A percentile compares a stretch with the other conserved stretches of the same genome.
Evolutionary conservation across 1,140 invertebrate genomes (phyloP).

Genomic region (Drosophila serrata): DNA sequence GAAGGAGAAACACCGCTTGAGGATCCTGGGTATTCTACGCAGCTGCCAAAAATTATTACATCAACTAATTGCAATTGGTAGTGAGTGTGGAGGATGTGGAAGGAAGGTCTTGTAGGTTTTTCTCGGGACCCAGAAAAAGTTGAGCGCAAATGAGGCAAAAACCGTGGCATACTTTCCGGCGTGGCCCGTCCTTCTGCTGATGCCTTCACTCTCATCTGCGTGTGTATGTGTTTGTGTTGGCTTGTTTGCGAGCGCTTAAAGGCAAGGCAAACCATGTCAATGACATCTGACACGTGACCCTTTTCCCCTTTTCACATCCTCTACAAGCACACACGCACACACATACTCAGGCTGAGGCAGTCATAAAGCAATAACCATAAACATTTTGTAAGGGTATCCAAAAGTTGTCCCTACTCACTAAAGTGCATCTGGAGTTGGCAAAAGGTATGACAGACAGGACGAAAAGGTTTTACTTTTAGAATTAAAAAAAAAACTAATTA

Average conservation of each 20-base stretch:
- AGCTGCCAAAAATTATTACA: constrained; percentile 58
- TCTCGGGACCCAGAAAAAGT: constrained; percentile 22
- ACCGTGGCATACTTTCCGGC: constrained; percentile 71
- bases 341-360: constrained; percentile 24
- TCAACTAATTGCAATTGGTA: constrained; percentile 65
- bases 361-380: constrained; percentile 79
- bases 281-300: constrained; percentile 84
- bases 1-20: neutral
- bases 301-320: constrained; percentile 59
- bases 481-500: neutral
- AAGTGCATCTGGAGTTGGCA: constrained; percentile 3
- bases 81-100: constrained; percentile 3
- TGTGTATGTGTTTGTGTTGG: constrained; percentile 41
- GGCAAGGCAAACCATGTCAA: constrained; percentile 79
- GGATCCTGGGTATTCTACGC: constrained; percentile 11
- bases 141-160: constrained; percentile 73
- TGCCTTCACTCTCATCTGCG: constrained; percentile 14
- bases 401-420: constrained; percentile 27
- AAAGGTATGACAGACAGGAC: constrained; percentile 1
- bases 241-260: constrained; percentile 76
- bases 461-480: neutral
- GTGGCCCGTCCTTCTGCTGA: constrained; percentile 40
- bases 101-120: neutral
- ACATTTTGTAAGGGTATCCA: constrained; percentile 69
- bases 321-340: constrained; percentile 28